Evolutionary conservation across 2,797 vertebrate genomes (phyloP), one percentile per base, ranked within the genome.

Genomic region (Notamacropus eugenii): DNA sequence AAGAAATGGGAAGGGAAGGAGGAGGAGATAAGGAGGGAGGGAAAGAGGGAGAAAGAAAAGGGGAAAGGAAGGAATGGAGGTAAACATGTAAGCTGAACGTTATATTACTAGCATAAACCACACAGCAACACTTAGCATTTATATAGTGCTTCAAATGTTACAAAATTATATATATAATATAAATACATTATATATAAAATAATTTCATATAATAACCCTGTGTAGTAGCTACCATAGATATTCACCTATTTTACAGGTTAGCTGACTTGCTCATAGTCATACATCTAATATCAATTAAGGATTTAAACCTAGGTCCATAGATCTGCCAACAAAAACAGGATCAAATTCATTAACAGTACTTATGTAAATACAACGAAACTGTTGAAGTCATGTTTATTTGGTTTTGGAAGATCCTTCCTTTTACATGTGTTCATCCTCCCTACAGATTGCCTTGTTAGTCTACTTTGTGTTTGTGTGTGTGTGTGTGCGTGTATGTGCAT

Each of bases 291-390:
- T 67, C 31, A 67, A 34, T 34, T 14, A 67, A 67, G 31, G 31
- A 67, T n/a, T 13, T 67, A 16, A 34, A 67, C 31, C 31, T n/a
- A 67, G 59, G 4, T 34, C 59, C 31, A 74, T 59, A 96, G 87
- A 97, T 91, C 59, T 62, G 93, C 91, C 94, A 95, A 95, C 59
- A 91, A 62, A 97, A 93, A 55, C 90, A 95, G 24, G 90, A 74
- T 93, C 54, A 90, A 96, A 55, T 54, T 93, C 82, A 52, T 92
- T 96, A 92, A 95, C 0, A 58, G 90, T 90, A 94, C 55, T 57
- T 14, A 9, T 93, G 34, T 90, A 13, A 92, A 6, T 34, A 55
- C 31, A 96, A 55, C 24, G 55, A 90, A 96, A 67, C 59, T 95
- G 46, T 4, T 24, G 55, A 74, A 46, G 14, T 55, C 12, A 0